These are phyloP conservation scores for Melanogrammus aeglefinus DNA, from an alignment of 2,797 vertebrate species.

Conservation along the genomic window DNA sequence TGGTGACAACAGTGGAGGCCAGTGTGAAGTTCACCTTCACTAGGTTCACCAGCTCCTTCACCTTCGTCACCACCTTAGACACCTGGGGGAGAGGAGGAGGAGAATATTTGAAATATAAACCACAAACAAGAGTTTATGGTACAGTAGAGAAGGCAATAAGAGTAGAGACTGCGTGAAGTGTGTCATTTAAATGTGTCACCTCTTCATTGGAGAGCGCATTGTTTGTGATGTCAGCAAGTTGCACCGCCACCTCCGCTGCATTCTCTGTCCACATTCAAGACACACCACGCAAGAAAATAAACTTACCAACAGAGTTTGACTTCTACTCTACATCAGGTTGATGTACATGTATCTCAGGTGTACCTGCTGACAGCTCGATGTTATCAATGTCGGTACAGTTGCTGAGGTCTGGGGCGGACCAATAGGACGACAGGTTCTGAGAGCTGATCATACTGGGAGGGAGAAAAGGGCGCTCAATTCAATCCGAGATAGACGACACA, in stretches of 20 bases:
- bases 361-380: constrained; percentile 75
- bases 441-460: constrained; percentile 67
- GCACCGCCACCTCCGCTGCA: constrained; percentile 81
- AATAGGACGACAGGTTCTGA: constrained; percentile 74
- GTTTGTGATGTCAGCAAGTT: constrained; percentile 81
- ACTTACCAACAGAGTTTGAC: too few relatives aligned
- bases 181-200: constrained; percentile 48
- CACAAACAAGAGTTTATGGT: not conserved
- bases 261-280: constrained; percentile 71
- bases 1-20: constrained; percentile 84
- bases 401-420: constrained; percentile 77
- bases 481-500: not conserved
- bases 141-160: not conserved
- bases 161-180: not conserved
- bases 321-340: not conserved
- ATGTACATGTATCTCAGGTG: not conserved
- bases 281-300: not conserved
- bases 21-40: constrained; percentile 83
- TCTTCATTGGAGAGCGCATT: constrained; percentile 82
- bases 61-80: constrained; percentile 82
- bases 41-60: constrained; percentile 86
- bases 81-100: constrained; percentile 51
- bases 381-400: constrained; percentile 79
- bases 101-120: not conserved
- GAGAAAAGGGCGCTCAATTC: not conserved